Base-by-base conservation (phyloP, 2,888 invertebrate species). In the Pycnomerus fuliginosus region DNA sequence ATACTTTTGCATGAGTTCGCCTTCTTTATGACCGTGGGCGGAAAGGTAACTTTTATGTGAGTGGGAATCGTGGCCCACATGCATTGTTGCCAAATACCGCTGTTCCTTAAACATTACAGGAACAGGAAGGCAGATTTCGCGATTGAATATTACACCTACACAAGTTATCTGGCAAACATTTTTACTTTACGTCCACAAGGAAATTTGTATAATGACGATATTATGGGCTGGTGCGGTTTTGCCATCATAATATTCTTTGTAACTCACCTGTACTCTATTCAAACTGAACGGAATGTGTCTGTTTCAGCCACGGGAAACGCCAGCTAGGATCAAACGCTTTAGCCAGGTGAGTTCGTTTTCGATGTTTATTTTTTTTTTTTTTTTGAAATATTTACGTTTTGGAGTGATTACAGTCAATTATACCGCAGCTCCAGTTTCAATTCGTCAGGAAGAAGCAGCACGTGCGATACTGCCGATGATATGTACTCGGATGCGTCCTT, bases 401-500 rank as follows among this genome's bases (percentile, higher is more conserved):
- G 11, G 36, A 37, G 40, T 52, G 27, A 70, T 76, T 84, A 53
- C 77, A 90, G 90, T 76, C 90, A 91, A 78, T 80, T 92, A 66
- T 91, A 91, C 77, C 85, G 92, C 71, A 91, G 91, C 71, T 90
- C 91, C 69, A 91, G 91, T 75, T 92, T 92, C 76, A 91, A 91
- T 78, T 91, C 91, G 62, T 90, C 90, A 46, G 91, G 92, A 56
- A 84, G 91, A 71, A 91, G 91, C 69, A 92, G 92, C 59, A 90
- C 85, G 68, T 91, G 91, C 74, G 91, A 92, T 75, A 88, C 88
- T 65, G 89, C 88, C 42, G 94, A 94, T 80, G 94, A 94, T 75
- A 90, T 93, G 85, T 92, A 90, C 78, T 92, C 92, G 56, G 93
- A 95, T 77, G 90, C 90, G 41, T 90, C 91, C 57, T 76, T 93